Base-by-base conservation (phyloP, 2,888 invertebrate species). In the Netelia virgata region DNA sequence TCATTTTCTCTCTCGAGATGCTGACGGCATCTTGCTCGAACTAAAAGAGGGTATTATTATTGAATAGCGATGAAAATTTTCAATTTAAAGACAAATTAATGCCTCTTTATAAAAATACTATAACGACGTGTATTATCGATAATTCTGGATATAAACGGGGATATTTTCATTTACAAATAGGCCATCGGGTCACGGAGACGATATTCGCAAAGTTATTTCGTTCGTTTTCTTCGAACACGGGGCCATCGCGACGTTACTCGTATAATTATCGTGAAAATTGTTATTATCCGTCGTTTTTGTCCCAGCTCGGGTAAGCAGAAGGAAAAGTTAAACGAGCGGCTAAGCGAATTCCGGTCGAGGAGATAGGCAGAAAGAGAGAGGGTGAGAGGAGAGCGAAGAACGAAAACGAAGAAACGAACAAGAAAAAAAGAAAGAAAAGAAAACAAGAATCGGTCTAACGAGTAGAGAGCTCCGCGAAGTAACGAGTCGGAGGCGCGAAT, bases 261-360 rank as follows among this genome's bases (percentile, higher is more conserved):
- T 36, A 36, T 36, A 36, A 74, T 83, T 85, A 86, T 79, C 77
- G 43, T 41, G 59, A 83, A 81, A 80, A 81, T 77, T 81, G 80
- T 80, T 83, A 28, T 68, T 41, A 80, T 75, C 83, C 47, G 76
- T 80, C 80, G 66, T 78, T 83, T 85, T 77, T 69, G 79, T 80
- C 59, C 57, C 69, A 82, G 79, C 73, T 68, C 73, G 70, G 28
- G 36, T 63, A 23, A 47, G 55, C 23, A 68, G 61, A 36, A 18
- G 57, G 28, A 72, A 8, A 36, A 23, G 14, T 64, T 59, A 59
- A 47, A 66, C 64, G 63, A 36, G 59, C n/a, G 59, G 10, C 18
- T 23, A 43, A 47, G 55, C 55, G 28, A 61, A 55, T 50, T 43
- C 53, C 16, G n/a, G 18, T 41, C 6, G 57, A 41, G 1, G 53